Base-by-base conservation (phyloP, 2,113 vertebrate species). In the Gymnarchus niloticus region DNA sequence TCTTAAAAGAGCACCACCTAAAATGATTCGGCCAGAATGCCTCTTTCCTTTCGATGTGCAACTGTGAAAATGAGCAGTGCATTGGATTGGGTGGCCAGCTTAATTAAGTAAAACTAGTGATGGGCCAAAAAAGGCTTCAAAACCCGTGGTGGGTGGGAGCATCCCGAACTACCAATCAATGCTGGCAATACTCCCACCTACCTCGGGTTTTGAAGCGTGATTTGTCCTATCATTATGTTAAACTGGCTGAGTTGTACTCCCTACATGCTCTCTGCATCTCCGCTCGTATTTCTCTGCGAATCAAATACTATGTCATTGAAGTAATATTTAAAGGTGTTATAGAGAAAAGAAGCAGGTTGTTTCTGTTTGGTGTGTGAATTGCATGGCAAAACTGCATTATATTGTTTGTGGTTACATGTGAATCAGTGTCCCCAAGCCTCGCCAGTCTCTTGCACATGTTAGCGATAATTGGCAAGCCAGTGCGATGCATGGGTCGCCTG, bases 301-400 rank as follows among this genome's bases (percentile, higher is more conserved):
- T 12, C 23, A 3, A 80, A 44, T 3, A 21, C 41, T 49, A 0
- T 48, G 23, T 80, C 33, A 73, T 37, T 37, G 33, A 41, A 33
- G 33, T 19, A 0, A 12, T 41, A 73, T 19, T 5, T 17, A 17
- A 69, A 19, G 6, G 3, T 33, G 0, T 19, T 0, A 33, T 33
- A 73, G 28, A 37, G 61, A n/a, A n/a, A 49, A 17, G 76, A 12
- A 54, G 59, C 37, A 56, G 52, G 77, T 46, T 81, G 77, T 41
- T 59, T 37, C 48, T n/a, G 65, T 78, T 85, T 21, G 56, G 33
- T n/a, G 51, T 82, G 23, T 44, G 17, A 81, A 6, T 46, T 48
- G 85, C 85, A 86, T 83, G 69, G 56, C 82, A 77, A 80, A 48
- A 49, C 51, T 49, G 10, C 69, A 51, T 59, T 37, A 49, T 52